Conservation (phyloP, 2,797 vertebrate species). For the Remorina albescens region DNA sequence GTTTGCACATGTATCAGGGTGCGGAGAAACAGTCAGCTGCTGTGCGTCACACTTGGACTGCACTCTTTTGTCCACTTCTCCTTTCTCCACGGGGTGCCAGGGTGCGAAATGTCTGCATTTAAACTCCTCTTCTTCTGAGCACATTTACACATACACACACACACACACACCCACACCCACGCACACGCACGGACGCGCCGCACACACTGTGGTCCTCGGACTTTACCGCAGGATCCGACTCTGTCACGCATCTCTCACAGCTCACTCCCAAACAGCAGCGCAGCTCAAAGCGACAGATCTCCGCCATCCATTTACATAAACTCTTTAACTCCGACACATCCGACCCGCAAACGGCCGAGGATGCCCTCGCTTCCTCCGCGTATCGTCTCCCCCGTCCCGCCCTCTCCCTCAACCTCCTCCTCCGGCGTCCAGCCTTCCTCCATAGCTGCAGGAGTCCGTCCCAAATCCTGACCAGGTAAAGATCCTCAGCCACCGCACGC, state of each 20-base stretch:
- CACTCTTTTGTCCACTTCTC: slow-evolving; percentile 36
- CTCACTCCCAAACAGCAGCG: slow-evolving; percentile 40
- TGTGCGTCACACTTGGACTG: slow-evolving; percentile 45
- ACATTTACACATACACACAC: slow-evolving; percentile 18
- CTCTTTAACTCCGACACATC: slow-evolving; percentile 59
- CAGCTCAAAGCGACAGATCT: slow-evolving; percentile 25
- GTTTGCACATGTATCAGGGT: slow-evolving; percentile 19
- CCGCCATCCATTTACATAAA: slow-evolving; percentile 42
- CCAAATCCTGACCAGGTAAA: slow-evolving; percentile 82
- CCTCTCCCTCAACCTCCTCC: slow-evolving; percentile 40
- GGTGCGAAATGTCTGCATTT: slow-evolving; percentile 57
- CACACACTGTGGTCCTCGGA: slow-evolving; percentile 34
- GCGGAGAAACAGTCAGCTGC: slow-evolving; percentile 16
- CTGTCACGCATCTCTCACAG: slow-evolving; percentile 54
- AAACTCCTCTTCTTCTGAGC: slow-evolving; percentile 57
- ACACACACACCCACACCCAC: too few relatives aligned
- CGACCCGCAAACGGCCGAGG: slow-evolving; percentile 32
- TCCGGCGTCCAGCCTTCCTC: slow-evolving; percentile 72
- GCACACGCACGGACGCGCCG: not conserved
- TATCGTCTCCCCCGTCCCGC: slow-evolving; percentile 32
- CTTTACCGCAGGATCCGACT: slow-evolving; percentile 71
- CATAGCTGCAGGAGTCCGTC: slow-evolving; percentile 76
- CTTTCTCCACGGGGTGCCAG: slow-evolving; percentile 58
- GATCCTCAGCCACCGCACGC: slow-evolving; percentile 74
- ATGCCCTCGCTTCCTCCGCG: slow-evolving; percentile 25